Base-by-base conservation (phyloP, 2,797 vertebrate species). In the Pelodytes ibericus region DNA sequence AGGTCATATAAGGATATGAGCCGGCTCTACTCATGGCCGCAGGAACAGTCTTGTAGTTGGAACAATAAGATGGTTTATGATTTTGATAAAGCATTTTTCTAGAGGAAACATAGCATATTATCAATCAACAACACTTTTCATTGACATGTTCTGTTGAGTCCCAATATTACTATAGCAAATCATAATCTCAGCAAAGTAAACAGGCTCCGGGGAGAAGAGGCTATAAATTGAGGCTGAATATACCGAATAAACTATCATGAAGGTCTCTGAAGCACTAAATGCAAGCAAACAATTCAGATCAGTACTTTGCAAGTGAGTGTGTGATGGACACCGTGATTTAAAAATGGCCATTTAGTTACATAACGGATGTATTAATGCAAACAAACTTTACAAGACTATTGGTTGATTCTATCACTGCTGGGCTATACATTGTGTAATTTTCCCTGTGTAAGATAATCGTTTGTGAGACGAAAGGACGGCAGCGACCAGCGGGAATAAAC, bases 81-180 rank as follows among this genome's bases (percentile, higher is more conserved):
- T 84, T 80, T 82, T 87, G 88, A 89, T 84, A 86, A 87, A 86
- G 82, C 65, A 78, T 67, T 85, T 41, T 80, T 86, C 82, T 82
- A 81, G 70, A 70, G 84, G 86, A 87, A 80, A 83, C 80, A 76
- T 1, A 77, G 77, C 80, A 68, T 59, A 79, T 86, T 83, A 88
- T 87, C 85, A 83, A 82, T 89, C 86, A 87, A 71, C 64, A 76
- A 18, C 85, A 84, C 83, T 86, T 86, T 81, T 84, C 80, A 83
- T 81, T 63, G 71, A 82, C 76, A 86, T 82, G 79, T 86, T 83
- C 83, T 68, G 79, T 85, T 83, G 84, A 87, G 83, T 85, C 83
- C 84, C 85, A 86, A 84, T 87, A 87, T 87, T 87, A 84, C 80
- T 80, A 83, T 82, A 84, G 86, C 87, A 88, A 88, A 89, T 89